These are phyloP conservation scores for Holacanthus passer DNA, from an alignment of 2,113 vertebrate species.

Conservation along the genomic window DNA sequence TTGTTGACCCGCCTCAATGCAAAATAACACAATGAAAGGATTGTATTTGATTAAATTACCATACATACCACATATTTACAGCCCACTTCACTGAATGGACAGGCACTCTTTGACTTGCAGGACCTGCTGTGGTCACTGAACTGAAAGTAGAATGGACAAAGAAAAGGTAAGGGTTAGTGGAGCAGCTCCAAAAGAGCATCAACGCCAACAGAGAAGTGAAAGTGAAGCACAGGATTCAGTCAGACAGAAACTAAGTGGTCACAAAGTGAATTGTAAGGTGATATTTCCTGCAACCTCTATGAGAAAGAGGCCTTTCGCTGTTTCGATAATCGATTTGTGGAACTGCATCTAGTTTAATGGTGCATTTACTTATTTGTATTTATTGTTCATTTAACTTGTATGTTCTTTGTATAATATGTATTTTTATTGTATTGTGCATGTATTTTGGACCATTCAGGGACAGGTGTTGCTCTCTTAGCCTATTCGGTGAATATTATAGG, in stretches of 20 bases:
- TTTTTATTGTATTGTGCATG: neutral
- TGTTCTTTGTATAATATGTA: neutral
- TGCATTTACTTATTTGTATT: neutral
- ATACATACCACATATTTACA: conserved; percentile 83
- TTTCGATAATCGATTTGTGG: neutral
- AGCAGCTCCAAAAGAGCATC: neutral
- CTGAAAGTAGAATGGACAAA: conserved; percentile 70
- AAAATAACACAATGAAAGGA: neutral
- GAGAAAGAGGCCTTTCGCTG: neutral
- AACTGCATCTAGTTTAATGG: neutral
- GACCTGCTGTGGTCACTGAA: conserved; percentile 88
- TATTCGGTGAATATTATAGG: neutral
- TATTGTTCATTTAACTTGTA: neutral
- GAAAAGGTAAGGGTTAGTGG: neutral
- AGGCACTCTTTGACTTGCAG: conserved; percentile 88
- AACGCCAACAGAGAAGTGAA: conserved; percentile 36
- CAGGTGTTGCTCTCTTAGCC: neutral
- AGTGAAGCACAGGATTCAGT: neutral
- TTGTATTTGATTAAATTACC: neutral
- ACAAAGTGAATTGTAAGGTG: neutral
- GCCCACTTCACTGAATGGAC: conserved; percentile 88
- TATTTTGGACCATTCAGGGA: neutral
- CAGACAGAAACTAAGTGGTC: conserved; percentile 28
- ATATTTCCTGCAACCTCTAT: neutral
- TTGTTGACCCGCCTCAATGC: neutral